Conservation (phyloP, 53 echinoderm and acorn worm genomes). For the Hippasteria phrygiana region DNA sequence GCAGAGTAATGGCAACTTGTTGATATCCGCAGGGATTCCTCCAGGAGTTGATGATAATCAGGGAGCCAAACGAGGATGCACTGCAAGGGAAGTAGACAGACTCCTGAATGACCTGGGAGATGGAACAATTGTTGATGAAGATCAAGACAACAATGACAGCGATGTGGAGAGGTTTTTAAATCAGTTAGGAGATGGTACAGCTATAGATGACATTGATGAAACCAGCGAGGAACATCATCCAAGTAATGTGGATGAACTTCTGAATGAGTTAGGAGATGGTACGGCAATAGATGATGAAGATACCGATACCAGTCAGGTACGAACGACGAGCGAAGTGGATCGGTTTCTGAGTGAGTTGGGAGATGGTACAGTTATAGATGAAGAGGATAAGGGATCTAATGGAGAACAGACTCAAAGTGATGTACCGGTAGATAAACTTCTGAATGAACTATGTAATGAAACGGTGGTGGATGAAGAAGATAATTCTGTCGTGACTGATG, state of each 20-base stretch:
- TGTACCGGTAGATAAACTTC: conserved; percentile 18
- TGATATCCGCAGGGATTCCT: neutral
- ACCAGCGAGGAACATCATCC: neutral
- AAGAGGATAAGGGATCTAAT: neutral
- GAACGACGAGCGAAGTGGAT: conserved; percentile 33
- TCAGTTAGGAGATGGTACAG: conserved; percentile 38
- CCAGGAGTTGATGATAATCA: neutral
- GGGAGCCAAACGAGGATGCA: neutral
- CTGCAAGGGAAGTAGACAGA: conserved; percentile 31
- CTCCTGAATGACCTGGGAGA: conserved; percentile 41
- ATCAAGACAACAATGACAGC: neutral
- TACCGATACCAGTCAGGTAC: neutral
- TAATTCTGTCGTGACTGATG: neutral
- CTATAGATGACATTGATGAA: neutral
- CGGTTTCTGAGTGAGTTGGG: conserved; percentile 42
- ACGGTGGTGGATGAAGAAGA: conserved; percentile 36
- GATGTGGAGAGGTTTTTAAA: conserved; percentile 28
- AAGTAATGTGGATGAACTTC: neutral
- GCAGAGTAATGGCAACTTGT: conserved; percentile 40
- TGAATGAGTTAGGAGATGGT: neutral
- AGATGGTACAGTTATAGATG: conserved; percentile 38
- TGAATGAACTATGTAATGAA: conserved; percentile 52
- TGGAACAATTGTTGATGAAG: conserved; percentile 24
- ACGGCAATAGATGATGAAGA: neutral
- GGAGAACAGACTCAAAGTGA: conserved; percentile 36